Conservation (phyloP, 2,797 vertebrate genomes). For the Dendrocincla tyrannina region DNA sequence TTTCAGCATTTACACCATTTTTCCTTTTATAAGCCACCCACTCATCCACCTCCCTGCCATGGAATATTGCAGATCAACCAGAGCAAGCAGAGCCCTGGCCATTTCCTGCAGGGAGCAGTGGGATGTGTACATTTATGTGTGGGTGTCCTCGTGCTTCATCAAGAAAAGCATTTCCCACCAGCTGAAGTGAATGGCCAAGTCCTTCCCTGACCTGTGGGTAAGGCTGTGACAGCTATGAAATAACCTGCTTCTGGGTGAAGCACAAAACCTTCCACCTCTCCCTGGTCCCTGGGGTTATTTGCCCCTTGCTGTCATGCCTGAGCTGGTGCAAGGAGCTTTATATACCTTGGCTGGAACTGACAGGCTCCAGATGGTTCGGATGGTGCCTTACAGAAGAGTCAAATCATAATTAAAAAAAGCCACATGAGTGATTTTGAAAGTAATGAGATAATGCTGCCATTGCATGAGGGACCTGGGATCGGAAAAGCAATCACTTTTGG, state of each 20-base stretch:
- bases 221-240: neutral
- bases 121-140: fast-evolving
- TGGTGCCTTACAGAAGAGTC: neutral
- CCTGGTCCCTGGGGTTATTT: neutral
- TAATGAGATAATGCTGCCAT: conserved; percentile 27
- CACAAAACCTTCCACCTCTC: neutral
- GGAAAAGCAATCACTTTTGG: conserved; percentile 57
- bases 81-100: neutral
- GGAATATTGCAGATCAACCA: neutral
- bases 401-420: conserved; percentile 10
- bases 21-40: neutral
- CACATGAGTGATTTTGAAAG: conserved; percentile 8
- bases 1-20: neutral
- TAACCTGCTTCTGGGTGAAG: neutral
- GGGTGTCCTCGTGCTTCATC: neutral
- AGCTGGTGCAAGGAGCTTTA: neutral
- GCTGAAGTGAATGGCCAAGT: neutral
- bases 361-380: neutral
- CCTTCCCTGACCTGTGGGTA: neutral
- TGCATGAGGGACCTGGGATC: neutral
- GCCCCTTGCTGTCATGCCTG: neutral
- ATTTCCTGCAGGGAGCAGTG: neutral
- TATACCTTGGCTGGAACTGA: neutral
- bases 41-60: neutral
- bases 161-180: neutral